Percentiles rank a stretch among this genome's conserved stretches.
Conservation (phyloP, 2,113 vertebrate genomes). For the Phocoena phocoena region DNA sequence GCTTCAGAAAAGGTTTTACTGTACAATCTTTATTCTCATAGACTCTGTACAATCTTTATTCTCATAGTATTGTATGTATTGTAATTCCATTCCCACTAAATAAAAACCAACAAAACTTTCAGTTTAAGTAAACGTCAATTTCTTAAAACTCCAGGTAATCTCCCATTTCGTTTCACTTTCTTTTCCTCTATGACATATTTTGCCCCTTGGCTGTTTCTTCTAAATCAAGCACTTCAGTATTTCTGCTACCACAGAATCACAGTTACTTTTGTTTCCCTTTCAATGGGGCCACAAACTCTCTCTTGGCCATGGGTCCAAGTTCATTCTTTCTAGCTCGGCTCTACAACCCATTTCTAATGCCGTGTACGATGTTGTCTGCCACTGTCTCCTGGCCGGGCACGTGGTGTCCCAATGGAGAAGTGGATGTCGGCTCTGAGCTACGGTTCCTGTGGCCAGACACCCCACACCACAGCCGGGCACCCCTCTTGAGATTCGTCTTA, state of each 20-base stretch:
- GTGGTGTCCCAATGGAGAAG: no score
- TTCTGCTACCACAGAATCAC: neutral
- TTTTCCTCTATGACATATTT: rapidly evolving
- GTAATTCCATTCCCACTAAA: neutral
- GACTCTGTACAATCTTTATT: neutral
- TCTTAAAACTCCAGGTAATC: neutral
- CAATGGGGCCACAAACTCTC: neutral
- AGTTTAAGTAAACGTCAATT: neutral
- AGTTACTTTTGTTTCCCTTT: neutral
- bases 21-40: neutral
- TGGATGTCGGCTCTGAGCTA: rapidly evolving
- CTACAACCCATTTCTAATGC: rapidly evolving
- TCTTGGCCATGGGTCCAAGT: neutral
- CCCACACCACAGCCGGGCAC: rapidly evolving
- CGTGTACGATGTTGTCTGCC: rapidly evolving
- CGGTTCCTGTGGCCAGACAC: neutral
- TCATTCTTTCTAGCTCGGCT: neutral
- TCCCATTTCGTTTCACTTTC: rapidly evolving
- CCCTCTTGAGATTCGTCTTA: neutral
- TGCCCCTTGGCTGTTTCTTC: neutral
- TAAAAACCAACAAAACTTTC: neutral
- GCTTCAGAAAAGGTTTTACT: neutral
- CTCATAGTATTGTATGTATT: neutral
- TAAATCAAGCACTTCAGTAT: neutral
- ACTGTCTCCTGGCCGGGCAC: neutral